Base-by-base conservation (phyloP, 2,113 vertebrate genomes). In the Melanerpes formicivorus region DNA sequence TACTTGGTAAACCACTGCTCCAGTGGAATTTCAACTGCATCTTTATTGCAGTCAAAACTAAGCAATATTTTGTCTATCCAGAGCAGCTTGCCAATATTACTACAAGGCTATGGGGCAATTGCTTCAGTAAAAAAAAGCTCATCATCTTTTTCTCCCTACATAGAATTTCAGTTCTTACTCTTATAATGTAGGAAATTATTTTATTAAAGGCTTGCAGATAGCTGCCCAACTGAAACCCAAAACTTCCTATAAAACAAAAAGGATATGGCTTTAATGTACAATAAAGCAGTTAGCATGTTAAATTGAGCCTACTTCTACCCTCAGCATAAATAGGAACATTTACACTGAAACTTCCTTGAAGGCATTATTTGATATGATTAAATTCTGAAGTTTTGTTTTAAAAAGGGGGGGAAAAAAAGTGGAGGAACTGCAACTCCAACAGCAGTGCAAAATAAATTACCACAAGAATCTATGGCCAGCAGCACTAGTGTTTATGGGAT, bases 1-100 rank as follows among this genome's bases (percentile, higher is more conserved):
- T 94, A 87, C 81, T 95, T 94, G 93, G 95, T 95, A 95, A 95
- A 92, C 91, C 92, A 90, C 88, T 64, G 73, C 67, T 95, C 62
- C 84, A 92, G 3, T 74, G 89, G 90, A 95, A 95, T 96, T 95
- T 80, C 94, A 89, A 93, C 71, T 88, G 90, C 82, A 94, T 95
- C 88, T 83, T 81, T 93, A 95, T 14, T 84, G 76, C 69, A 86
- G 80, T 84, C 79, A 79, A 95, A 92, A 94, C 84, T 66, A 88
- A 95, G 87, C 79, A 94, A 72, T 94, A 87, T 46, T 82, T 80
- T 90, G 42, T 73, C 82, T 82, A 58, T 72, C 34, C 89, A 80
- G 56, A 90, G 46, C 27, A 93, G 66, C 81, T 75, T 92, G 87
- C 66, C 87, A 88, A 21, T 88, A 70, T 88, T 86, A 96, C 81